Base-by-base conservation (phyloP, 2,888 invertebrate species). In the Thumatha senex region DNA sequence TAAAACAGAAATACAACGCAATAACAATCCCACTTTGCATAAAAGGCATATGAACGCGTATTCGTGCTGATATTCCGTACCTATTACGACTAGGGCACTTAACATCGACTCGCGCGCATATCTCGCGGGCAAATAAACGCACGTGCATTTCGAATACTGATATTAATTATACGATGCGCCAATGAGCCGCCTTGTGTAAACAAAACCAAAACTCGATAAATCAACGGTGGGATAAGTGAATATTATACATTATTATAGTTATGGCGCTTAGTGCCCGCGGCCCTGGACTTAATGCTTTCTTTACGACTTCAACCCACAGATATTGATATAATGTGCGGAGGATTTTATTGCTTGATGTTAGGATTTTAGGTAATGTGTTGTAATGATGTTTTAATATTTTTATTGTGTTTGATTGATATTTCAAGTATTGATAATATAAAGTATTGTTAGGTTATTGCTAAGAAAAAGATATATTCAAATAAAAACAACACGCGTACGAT, bases 171-270 rank as follows among this genome's bases (percentile, higher is more conserved):
- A 70, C 59, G 61, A 63, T 67, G 56, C 56, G 58, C 61, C 70
- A 68, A 68, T 66, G 63, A 66, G 66, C 49, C 57, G 59, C 52
- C 59, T 62, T 72, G 78, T 63, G 80, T 77, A 78, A 80, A 80
- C 79, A 80, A 78, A 79, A 68, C 66, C 52, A 66, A 61, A 66
- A 59, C 47, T 38, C 58, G 54, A 76, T 79, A 79, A 79, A 77
- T 79, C 78, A 67, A 52, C 38, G 10, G 29, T 5, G 8, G 44
- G 31, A 52, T 52, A 52, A 52, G 52, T 52, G 52, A 52, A 52
- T 52, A 52, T 52, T 47, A 48, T 48, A 44, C 14, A 48, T 47
- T 52, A 52, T 44, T 52, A 48, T 52, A 40, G 40, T 35, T 40
- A 44, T 44, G 39, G 34, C 9, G 35, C 29, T 31, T 11, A 2